phyloP scores from a whole-genome alignment of 2,797 vertebrate species.

The Morus bassanus region DNA sequence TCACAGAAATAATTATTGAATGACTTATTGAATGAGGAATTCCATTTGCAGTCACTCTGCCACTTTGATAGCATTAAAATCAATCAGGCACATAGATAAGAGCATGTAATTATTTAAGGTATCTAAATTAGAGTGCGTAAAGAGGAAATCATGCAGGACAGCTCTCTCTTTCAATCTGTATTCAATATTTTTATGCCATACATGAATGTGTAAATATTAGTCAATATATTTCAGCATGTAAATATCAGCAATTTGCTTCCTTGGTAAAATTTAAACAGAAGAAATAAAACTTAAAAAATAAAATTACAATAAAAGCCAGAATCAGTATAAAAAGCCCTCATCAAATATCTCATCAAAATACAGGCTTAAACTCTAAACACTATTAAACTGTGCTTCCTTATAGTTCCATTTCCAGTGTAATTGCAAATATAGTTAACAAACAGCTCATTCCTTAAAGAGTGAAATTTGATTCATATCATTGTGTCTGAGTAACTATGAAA shows the following conservation, averaged over 20 bases:
- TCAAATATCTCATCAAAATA: neutral
- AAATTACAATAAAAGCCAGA: neutral
- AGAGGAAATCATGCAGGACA: neutral
- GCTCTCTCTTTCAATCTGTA: neutral
- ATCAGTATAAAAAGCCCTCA: neutral
- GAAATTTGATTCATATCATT: neutral
- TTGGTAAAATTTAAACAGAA: neutral
- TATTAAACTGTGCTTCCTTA: neutral
- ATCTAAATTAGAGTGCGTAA: neutral
- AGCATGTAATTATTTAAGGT: neutral
- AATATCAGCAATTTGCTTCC: neutral
- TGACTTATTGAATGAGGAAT: neutral
- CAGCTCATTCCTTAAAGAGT: neutral
- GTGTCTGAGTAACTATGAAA: neutral
- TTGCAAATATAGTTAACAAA: neutral
- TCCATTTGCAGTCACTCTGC: neutral
- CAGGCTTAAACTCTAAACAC: neutral
- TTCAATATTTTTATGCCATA: neutral
- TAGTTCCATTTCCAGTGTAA: neutral
- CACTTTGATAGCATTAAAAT: slow-evolving; percentile 6
- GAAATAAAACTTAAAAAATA: neutral
- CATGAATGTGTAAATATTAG: neutral
- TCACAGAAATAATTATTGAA: neutral
- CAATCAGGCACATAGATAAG: neutral
- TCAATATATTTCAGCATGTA: neutral